Evolutionary conservation across 2,888 invertebrate species (phyloP), one percentile per base, ranked within the genome.

Genomic region (Lycaena phlaeas): DNA sequence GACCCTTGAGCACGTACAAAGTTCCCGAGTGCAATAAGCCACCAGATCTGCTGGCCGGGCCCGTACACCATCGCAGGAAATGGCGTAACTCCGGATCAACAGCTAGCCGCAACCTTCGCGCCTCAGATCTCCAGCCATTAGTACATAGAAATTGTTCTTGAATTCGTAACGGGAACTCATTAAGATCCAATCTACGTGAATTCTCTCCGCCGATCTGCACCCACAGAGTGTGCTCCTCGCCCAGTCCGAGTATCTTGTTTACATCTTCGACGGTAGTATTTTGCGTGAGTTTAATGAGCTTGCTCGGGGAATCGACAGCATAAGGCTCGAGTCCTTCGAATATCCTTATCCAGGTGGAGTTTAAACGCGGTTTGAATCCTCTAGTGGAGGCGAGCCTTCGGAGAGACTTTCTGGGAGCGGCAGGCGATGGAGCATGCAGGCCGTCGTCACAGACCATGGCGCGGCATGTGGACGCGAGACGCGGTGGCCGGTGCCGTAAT

Each of bases 1-100:
- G 85, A 31, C 90, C 90, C 64, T 90, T 90, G 37, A 90, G 67
- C 31, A 90, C 84, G 50, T 87, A 75, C 31, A 88, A 65, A 41
- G 86, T 87, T 15, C 87, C 81, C 39, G 87, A 84, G 22, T 64
- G 64, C 10, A 70, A 49, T 3, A 78, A 68, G 26, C 76, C 87
- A 27, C 82, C 68, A 6, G 78, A 71, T 2, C 81, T 74, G 1
- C 75, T 74, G 14, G 86, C 76, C 12, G 89, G 89, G 5, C 89
- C 89, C 6, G 87, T 82, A 54, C 88, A 87, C 76, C 89, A 89
- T 31, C 87, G 79, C 45, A 90, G 64, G 43, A 87, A 76, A 66
- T 88, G 86, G 28, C 88, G 78, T 44, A 90, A 65, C 57, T 89
- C 89, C 15, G 88, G 88, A 66, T 90, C 90, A 43, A 90, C 89